phyloP scores from a whole-genome alignment of 2,113 vertebrate species.

The Trachemys scripta region DNA sequence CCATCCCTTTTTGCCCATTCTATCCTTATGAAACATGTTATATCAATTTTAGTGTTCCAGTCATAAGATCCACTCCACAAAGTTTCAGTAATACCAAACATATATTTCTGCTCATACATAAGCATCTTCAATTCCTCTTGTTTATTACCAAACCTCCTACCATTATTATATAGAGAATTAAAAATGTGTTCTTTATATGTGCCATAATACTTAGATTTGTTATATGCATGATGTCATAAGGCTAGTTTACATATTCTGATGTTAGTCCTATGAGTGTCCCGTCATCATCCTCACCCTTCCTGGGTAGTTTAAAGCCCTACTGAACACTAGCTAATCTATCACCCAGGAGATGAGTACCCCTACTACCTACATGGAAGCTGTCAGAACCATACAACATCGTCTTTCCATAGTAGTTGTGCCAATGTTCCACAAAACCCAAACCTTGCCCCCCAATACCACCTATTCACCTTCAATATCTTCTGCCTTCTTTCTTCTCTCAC shows the following conservation, averaged over 20 bases:
- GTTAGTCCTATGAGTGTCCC: not conserved
- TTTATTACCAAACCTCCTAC: not conserved
- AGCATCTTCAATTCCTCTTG: not conserved
- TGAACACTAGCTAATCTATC: not conserved
- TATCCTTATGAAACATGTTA: not conserved
- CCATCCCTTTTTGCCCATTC: too few species aligned
- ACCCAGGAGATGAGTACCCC: not conserved
- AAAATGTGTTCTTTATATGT: not conserved
- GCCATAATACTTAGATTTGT: not conserved
- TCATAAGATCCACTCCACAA: not conserved
- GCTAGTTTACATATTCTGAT: not conserved
- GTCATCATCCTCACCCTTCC: not conserved
- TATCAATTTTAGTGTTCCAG: not conserved
- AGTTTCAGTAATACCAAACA: not conserved
- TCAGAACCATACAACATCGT: not conserved
- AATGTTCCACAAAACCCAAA: not conserved
- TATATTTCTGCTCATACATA: not conserved
- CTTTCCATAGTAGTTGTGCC: not conserved
- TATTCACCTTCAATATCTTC: not conserved
- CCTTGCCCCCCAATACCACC: not conserved
- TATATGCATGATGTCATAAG: not conserved
- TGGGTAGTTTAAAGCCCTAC: not conserved
- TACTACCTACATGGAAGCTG: not conserved
- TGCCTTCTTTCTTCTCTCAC: not conserved
- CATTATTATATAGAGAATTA: not conserved